These are phyloP conservation scores for Caenorhabditis uteleia DNA, from an alignment of 2,888 invertebrate genomes.

Conservation along the genomic window DNA sequence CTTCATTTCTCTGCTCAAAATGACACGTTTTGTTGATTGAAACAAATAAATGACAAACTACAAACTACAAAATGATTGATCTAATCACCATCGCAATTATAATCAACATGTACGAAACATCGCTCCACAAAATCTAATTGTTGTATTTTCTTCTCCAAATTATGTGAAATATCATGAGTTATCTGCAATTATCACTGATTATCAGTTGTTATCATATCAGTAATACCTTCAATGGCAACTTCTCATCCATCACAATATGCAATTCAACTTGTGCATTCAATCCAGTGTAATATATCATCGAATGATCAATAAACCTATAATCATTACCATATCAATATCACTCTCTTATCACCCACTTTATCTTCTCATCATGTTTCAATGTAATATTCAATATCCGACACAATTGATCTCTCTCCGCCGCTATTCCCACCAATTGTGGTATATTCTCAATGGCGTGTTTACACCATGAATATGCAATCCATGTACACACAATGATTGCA, in stretches of 20 bases:
- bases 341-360: slow-evolving; percentile 17
- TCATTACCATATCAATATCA: neutral
- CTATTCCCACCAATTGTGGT: slow-evolving; percentile 56
- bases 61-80: neutral
- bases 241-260: slow-evolving; percentile 70
- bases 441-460: slow-evolving; percentile 61
- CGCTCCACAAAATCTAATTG: slow-evolving; percentile 60
- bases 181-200: slow-evolving; percentile 32
- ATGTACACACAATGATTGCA: slow-evolving; percentile 70
- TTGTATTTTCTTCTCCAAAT: slow-evolving; percentile 71
- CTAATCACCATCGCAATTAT: slow-evolving; percentile 62
- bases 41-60: neutral
- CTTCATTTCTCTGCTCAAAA: neutral
- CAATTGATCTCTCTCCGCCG: slow-evolving; percentile 59
- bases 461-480: slow-evolving; percentile 64
- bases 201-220: neutral
- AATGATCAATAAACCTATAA: slow-evolving; percentile 70
- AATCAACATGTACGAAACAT: slow-evolving; percentile 63
- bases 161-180: slow-evolving; percentile 71
- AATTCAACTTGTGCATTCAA: slow-evolving; percentile 69
- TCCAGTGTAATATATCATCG: slow-evolving; percentile 73
- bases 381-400: slow-evolving; percentile 61
- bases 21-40: neutral
- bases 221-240: slow-evolving; percentile 70
- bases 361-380: slow-evolving; percentile 58